phyloP scores from a whole-genome alignment of 2,113 vertebrate species.

The Rafetus swinhoei region DNA sequence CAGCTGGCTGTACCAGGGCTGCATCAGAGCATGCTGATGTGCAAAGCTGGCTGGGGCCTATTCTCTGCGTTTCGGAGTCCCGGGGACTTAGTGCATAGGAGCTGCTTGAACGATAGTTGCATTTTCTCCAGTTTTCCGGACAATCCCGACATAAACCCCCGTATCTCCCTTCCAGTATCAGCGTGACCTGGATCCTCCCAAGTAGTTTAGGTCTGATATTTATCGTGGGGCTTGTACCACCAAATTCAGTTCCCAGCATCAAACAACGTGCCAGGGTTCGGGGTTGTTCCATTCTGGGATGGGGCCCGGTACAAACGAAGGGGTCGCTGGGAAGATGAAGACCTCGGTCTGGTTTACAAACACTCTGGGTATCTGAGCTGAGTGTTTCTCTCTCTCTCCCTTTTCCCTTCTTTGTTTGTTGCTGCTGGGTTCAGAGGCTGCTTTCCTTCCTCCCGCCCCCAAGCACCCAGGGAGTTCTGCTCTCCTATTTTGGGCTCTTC shows the following conservation, averaged over 20 bases:
- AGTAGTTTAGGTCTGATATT: not conserved
- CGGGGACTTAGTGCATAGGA: not conserved
- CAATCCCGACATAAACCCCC: not conserved
- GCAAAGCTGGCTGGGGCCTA: not conserved
- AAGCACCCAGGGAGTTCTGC: not conserved
- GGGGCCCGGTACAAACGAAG: not conserved
- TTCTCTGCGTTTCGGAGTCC: not conserved
- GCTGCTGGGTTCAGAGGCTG: not conserved
- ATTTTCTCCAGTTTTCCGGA: not conserved
- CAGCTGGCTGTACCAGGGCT: not conserved
- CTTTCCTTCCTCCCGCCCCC: not conserved
- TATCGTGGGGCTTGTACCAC: not conserved
- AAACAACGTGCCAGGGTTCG: not conserved
- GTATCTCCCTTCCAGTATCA: not conserved
- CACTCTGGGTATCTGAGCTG: not conserved
- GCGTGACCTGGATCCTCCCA: not conserved
- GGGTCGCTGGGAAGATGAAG: not conserved
- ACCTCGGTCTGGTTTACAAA: not conserved
- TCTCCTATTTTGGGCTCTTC: not conserved
- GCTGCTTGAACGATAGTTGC: not conserved
- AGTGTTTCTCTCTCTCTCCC: not conserved
- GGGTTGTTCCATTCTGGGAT: not conserved
- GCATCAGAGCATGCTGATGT: too few relatives aligned
- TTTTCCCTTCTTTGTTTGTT: not conserved
- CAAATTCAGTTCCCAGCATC: not conserved